Evolutionary conservation across 2,888 invertebrate genomes (phyloP), one percentile per base, ranked within the genome.

Genomic region (Adelognathus sp.): DNA sequence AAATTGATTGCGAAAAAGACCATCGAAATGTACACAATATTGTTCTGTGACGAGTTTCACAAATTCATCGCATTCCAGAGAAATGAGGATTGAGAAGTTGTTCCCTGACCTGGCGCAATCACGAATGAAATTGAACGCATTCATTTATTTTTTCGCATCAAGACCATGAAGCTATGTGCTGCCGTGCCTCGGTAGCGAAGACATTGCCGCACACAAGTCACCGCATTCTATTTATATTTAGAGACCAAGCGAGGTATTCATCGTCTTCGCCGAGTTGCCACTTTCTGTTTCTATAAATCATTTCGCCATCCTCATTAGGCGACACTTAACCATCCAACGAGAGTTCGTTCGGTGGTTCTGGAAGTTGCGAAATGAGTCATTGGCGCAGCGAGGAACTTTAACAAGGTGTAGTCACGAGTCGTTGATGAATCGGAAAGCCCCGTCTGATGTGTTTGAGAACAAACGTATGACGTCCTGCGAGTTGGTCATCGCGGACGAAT

Each of bases 1-100:
- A 82, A 80, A 79, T 79, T 82, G 74, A 78, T 79, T 73, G 79
- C 63, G 46, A 60, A 44, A 41, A 54, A 9, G 69, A 76, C 50
- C 31, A 58, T 46, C 36, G 33, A 63, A 63, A n/a, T n/a, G n/a
- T 63, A 46, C 31, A 56, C 9, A 16, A 64, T 14, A 18, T 31
- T 29, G 56, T 66, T 39, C 31, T 21, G 41, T 33, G 18, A 50
- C 44, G 6, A 14, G 44, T 61, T 44, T 14, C 14, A 41, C 9
- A 9, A 27, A 44, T 16, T 44, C 29, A 21, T 36, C 36, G 58
- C 1, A 58, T n/a, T n/a, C 41, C n/a, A 24, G 24, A 24, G 5
- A n/a, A 11, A 21, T 39, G n/a, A 21, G 21, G 3, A 11, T 18
- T 11, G 5, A 21, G 16, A 31, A 9, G 36, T 36, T 36, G 5